Evolutionary conservation across 64 coral and sea anemone species (phyloP).

Genomic region (Actinia equina): DNA sequence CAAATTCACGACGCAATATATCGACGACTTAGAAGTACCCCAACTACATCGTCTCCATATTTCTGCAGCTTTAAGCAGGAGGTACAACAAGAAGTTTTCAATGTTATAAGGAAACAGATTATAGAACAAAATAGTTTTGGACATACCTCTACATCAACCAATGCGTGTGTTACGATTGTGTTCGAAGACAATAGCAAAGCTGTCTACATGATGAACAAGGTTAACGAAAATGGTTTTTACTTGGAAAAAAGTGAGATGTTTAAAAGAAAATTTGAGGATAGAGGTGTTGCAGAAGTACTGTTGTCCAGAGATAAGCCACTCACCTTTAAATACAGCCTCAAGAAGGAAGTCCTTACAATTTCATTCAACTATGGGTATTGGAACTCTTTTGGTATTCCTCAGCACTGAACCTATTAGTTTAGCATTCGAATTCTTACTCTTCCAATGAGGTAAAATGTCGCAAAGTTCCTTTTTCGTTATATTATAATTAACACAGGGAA

Average conservation of each 20-base stretch:
- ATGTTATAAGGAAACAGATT: neutral
- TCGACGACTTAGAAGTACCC: conserved; percentile 1
- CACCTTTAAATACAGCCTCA: neutral
- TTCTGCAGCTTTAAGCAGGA: neutral
- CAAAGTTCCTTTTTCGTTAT: too few species aligned
- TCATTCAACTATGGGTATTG: neutral
- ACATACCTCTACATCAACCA: neutral
- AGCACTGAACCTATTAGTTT: neutral
- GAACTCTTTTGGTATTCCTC: conserved; percentile 5
- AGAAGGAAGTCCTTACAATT: neutral
- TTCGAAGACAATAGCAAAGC: conserved; percentile 1
- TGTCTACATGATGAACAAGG: neutral
- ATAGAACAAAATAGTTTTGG: conserved; percentile 3
- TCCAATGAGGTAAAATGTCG: too few species aligned
- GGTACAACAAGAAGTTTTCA: conserved; percentile 9
- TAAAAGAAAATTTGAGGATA: conserved; percentile 4
- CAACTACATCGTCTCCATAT: neutral
- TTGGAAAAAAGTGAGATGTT: neutral
- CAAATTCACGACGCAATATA: neutral
- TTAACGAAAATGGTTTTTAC: neutral
- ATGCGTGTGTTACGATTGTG: neutral
- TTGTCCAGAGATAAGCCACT: neutral
- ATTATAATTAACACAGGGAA: too few species aligned
- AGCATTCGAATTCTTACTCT: too few species aligned
- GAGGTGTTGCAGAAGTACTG: neutral